Evolutionary conservation across 1,140 invertebrate species (phyloP), one percentile per base, ranked within the genome.

Genomic region (Bombus superbus): DNA sequence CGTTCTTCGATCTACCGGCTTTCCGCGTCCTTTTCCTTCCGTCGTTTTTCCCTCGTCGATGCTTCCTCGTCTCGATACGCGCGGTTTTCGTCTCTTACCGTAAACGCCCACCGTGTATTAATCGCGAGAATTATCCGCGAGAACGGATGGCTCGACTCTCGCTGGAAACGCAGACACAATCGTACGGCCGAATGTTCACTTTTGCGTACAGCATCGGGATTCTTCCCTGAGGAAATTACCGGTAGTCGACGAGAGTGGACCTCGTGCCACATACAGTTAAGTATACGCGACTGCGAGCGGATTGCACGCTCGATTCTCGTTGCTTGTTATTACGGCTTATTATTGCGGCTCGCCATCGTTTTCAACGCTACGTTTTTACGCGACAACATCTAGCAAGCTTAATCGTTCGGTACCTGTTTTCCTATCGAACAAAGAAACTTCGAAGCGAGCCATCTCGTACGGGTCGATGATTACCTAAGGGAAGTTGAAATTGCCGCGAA

Each of bases 171-270:
- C 81, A 44, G 18, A 75, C 32, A 64, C 74, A 81, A 88, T 88
- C 71, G 53, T 40, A 66, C 2, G 59, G 40, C 42, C 69, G 73
- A 86, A 72, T 66, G 76, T 62, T 53, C 18, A 53, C 47, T 53
- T 53, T 53, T 22, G 18, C 66, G 53, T 89, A 81, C 62, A 83
- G 15, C 59, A 42, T 77, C 35, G 71, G 81, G 68, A 90, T 90
- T 86, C 89, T 90, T 90, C 89, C 89, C 88, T 68, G 83, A 90
- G 89, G 89, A 90, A 90, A 90, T 90, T 90, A 90, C 86, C 35
- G 68, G 66, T n/a, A 73, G 86, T 40, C 81, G 72, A 76, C 86
- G 59, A 81, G 71, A 86, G 82, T 78, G 83, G 88, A 86, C 15
- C 81, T 76, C 64, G 13, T 22, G 59, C 73, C 76, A 25, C 78